phyloP scores from a whole-genome alignment of 2,113 vertebrate species.

The Chelonoidis abingdonii region DNA sequence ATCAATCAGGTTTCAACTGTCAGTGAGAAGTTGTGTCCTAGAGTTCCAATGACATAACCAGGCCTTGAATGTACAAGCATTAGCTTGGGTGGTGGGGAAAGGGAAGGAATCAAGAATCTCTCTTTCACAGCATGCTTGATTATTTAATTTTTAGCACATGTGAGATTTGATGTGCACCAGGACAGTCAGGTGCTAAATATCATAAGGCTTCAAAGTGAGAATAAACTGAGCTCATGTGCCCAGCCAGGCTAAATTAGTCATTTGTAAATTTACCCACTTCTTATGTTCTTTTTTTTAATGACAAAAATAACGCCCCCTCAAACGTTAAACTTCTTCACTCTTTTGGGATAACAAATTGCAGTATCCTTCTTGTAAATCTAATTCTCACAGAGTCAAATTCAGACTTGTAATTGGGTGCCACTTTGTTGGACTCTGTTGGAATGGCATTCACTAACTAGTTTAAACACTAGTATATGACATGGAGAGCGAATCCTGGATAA shows the following conservation, averaged over 20 bases:
- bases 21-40: neutral
- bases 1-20: neutral
- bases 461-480: neutral
- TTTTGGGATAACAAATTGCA: neutral
- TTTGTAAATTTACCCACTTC: neutral
- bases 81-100: neutral
- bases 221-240: neutral
- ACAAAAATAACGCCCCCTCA: neutral
- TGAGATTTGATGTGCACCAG: rapidly evolving
- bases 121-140: neutral
- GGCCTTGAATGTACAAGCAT: neutral
- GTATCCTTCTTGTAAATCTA: neutral
- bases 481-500: constrained; percentile 45
- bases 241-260: neutral
- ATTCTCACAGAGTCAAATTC: constrained; percentile 16
- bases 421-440: neutral
- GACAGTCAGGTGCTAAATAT: rapidly evolving
- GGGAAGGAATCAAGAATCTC: neutral
- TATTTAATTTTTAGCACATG: rapidly evolving
- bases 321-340: neutral
- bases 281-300: neutral
- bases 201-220: neutral
- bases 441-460: neutral
- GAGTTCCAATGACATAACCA: neutral
- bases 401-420: neutral